These are phyloP conservation scores for Oreocharis arfaki DNA, from an alignment of 2,113 vertebrate genomes.

Conservation along the genomic window DNA sequence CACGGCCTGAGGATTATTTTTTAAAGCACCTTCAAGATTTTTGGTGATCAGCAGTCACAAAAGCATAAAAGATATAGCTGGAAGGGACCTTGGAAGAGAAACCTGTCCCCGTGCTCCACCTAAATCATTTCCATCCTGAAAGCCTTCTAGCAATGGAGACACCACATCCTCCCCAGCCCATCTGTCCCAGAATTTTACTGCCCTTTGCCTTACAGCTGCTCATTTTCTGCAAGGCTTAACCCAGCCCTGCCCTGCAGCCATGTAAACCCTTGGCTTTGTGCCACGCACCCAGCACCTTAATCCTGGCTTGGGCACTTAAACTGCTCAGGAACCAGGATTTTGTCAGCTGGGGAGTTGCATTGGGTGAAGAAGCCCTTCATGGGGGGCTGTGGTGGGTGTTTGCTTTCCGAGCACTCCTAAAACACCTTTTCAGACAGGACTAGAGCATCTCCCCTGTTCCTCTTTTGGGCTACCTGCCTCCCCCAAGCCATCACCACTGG, in stretches of 20 bases:
- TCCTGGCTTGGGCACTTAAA: not conserved
- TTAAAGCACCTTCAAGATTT: not conserved
- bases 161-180: not conserved
- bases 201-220: not conserved
- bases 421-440: not conserved
- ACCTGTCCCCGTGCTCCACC: not conserved
- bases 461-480: not conserved
- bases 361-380: not conserved
- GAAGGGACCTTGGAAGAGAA: not conserved
- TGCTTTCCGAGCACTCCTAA: rapidly evolving
- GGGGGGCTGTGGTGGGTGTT: not conserved
- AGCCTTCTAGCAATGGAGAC: not conserved
- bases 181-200: not conserved
- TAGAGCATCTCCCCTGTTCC: not conserved
- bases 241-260: not conserved
- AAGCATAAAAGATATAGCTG: not conserved
- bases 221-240: not conserved
- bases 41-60: not conserved
- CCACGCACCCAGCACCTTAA: rapidly evolving
- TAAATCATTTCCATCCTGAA: not conserved
- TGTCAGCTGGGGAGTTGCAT: rapidly evolving
- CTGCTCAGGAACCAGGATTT: not conserved
- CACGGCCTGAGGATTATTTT: not conserved
- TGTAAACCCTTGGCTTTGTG: not conserved
- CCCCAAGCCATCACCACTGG: not conserved